A percentile compares a stretch with the other conserved stretches of the same genome.
phyloP scores from a whole-genome alignment of 2,797 vertebrate genomes.

The Mus caroli region DNA sequence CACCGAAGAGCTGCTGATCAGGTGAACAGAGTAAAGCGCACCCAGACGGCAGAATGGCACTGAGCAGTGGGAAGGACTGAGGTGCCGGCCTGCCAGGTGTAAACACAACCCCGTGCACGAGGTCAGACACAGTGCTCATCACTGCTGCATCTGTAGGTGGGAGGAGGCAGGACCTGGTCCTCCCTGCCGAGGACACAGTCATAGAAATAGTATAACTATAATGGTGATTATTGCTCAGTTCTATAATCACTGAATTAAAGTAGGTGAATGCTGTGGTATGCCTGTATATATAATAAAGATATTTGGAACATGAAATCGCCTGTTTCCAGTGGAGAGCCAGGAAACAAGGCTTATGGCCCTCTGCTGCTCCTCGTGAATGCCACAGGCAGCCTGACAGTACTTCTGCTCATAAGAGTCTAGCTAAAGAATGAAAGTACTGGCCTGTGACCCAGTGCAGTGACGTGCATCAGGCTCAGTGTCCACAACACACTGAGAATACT shows the following conservation, averaged over 20 bases:
- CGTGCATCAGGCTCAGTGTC: not conserved
- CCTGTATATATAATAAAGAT: not conserved
- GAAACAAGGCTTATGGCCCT: not conserved
- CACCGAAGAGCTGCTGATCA: not conserved
- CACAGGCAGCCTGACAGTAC: not conserved
- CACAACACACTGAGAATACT: not conserved
- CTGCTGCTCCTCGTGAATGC: not conserved
- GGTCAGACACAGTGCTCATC: not conserved
- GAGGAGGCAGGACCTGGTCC: not conserved
- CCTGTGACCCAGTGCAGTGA: not conserved
- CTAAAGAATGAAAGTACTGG: not conserved
- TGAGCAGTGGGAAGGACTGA: not conserved
- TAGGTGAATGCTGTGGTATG: not conserved
- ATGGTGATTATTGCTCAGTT: not conserved
- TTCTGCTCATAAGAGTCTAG: constrained; percentile 12
- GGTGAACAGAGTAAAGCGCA: not conserved
- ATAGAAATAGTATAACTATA: constrained; percentile 10
- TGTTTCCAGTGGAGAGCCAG: not conserved
- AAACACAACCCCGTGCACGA: not conserved
- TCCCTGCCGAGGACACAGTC: not conserved
- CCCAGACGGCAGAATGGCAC: not conserved
- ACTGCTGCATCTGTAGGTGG: not conserved
- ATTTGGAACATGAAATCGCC: not conserved
- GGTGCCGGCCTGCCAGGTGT: not conserved
- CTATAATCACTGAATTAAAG: not conserved